Evolutionary conservation across 2,113 vertebrate genomes (phyloP).

Genomic region (Riparia riparia): DNA sequence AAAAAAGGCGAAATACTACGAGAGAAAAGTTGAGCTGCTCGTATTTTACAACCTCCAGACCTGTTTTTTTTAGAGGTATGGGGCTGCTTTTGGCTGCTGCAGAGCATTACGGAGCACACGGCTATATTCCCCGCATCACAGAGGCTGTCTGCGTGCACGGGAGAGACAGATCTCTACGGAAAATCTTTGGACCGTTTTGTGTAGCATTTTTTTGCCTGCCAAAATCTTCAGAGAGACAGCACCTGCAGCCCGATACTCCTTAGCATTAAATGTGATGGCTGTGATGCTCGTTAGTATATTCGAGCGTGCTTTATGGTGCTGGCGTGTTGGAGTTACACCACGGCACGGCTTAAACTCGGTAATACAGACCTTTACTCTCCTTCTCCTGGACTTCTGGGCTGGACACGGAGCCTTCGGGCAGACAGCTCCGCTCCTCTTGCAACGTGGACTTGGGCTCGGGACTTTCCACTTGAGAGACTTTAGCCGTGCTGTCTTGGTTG

Average conservation of each 20-base stretch:
- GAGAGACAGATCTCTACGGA: slow-evolving; percentile 16
- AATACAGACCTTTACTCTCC: slow-evolving; percentile 98
- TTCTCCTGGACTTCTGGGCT: slow-evolving; percentile 93
- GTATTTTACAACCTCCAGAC: slow-evolving; percentile 69
- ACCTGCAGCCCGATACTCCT: slow-evolving; percentile 74
- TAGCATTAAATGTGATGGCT: slow-evolving; percentile 91
- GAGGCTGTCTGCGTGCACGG: slow-evolving; percentile 27
- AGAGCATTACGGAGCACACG: slow-evolving; percentile 16
- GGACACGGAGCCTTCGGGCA: slow-evolving; percentile 89
- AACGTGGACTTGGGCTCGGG: slow-evolving; percentile 87
- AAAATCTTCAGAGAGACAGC: slow-evolving; percentile 69
- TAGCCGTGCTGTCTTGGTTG: slow-evolving; percentile 82
- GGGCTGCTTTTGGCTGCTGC: slow-evolving; percentile 64
- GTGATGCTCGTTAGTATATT: slow-evolving; percentile 86
- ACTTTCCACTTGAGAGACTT: slow-evolving; percentile 87
- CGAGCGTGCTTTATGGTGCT: slow-evolving; percentile 89
- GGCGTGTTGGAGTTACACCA: slow-evolving; percentile 84
- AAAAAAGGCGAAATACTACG: slow-evolving; percentile 26
- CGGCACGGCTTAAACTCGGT: slow-evolving; percentile 86
- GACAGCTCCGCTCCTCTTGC: slow-evolving; percentile 87
- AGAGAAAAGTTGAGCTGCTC: slow-evolving; percentile 50
- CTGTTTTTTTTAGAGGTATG: slow-evolving; percentile 68
- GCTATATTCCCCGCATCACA: slow-evolving; percentile 6
- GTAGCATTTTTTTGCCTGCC: slow-evolving; percentile 44
- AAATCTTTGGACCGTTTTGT: slow-evolving; percentile 26